Evolutionary conservation across 2,888 invertebrate species (phyloP), one percentile per base, ranked within the genome.

Genomic region (Drosophila infuscata): DNA sequence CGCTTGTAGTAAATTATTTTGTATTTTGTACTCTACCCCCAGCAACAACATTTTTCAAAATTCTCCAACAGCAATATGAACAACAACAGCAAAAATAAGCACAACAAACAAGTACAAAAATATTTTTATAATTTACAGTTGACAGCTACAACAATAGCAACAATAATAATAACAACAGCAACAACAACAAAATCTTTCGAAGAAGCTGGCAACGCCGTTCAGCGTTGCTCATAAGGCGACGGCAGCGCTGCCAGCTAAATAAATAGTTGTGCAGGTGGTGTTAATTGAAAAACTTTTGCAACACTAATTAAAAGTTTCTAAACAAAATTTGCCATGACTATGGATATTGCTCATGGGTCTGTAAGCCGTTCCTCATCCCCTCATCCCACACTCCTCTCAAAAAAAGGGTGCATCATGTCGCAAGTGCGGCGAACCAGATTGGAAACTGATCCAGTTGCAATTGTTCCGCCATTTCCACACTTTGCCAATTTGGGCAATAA

Each of bases 231-330:
- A 59, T 35, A 69, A 56, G 38, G 43, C 33, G 51, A 52, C 67
- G 35, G 51, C 70, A 54, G 51, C 70, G 65, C 54, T 74, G 76
- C 85, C 87, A 77, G 74, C 81, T 81, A 91, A 90, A 91, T 91
- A 91, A 91, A 91, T 91, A 91, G 91, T 91, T 91, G 88, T 90
- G 87, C 91, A 91, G 91, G 91, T 91, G 91, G 91, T 91, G 91
- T 91, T 91, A 91, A 91, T 91, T 91, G 91, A 91, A 91, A 91
- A 91, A 91, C 91, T 91, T 91, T 91, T 77, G 84, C 83, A 91
- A 88, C 91, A 90, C 91, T 91, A 91, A 91, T 91, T 91, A 91
- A 91, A 91, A 91, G 91, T 91, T 91, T 91, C 89, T 89, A 89
- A 89, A 83, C 86, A 83, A 89, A 89, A 88, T 89, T 25, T 79